Percentiles rank a stretch among this genome's conserved stretches.
These are phyloP conservation scores for Dione vanillae DNA, from an alignment of 2,888 invertebrate genomes.

Conservation along the genomic window DNA sequence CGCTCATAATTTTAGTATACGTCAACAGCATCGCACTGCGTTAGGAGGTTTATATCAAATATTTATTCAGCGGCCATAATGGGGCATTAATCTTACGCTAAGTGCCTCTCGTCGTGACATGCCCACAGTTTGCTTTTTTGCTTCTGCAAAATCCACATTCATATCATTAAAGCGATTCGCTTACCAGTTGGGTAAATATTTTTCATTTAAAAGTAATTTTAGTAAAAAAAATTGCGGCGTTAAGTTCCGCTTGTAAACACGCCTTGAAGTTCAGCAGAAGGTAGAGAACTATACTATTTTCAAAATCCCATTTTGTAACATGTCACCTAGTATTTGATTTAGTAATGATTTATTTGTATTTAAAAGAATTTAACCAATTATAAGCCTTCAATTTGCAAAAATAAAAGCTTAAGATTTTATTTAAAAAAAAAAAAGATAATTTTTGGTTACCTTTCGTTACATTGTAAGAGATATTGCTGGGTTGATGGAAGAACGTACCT, in stretches of 20 bases:
- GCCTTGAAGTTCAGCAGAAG: too few relatives aligned
- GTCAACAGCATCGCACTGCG: constrained; percentile 27
- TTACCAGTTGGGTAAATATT: too few relatives aligned
- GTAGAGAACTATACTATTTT: too few relatives aligned
- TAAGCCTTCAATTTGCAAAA: too few relatives aligned
- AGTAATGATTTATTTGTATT: too few relatives aligned
- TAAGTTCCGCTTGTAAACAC: too few relatives aligned
- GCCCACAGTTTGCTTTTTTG: constrained; percentile 28
- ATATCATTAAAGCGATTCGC: constrained; percentile 3
- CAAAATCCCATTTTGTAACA: too few relatives aligned
- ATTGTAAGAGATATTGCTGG: neutral
- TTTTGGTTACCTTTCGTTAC: neutral
- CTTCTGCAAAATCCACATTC: constrained; percentile 1
- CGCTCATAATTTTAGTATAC: constrained; percentile 9
- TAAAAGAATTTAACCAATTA: too few relatives aligned
- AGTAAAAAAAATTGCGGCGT: too few relatives aligned
- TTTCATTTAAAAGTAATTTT: too few relatives aligned
- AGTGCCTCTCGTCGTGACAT: constrained; percentile 49
- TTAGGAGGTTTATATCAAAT: constrained; percentile 46
- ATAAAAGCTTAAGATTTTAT: neutral
- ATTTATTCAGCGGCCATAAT: constrained; percentile 52
- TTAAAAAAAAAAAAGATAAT: neutral
- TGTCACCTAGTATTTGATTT: too few relatives aligned
- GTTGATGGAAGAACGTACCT: constrained; percentile 21
- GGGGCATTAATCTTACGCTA: constrained; percentile 51